Evolutionary conservation across 2,113 vertebrate species (phyloP).

Genomic region (Neogobius melanostomus): DNA sequence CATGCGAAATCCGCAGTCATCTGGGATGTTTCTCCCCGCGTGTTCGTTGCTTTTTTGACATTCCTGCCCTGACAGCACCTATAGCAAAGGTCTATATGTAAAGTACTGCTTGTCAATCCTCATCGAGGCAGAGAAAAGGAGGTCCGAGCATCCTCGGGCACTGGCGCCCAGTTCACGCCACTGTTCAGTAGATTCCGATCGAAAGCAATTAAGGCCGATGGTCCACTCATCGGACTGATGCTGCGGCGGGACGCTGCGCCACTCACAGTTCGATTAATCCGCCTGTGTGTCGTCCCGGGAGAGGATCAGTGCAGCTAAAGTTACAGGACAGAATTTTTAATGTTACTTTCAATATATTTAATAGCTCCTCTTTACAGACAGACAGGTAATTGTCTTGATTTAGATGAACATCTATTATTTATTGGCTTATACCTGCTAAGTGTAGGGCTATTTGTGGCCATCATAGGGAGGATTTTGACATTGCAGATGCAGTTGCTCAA

Average conservation of each 20-base stretch:
- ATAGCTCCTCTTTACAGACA: too few relatives aligned
- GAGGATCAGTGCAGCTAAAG: neutral
- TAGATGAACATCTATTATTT: too few relatives aligned
- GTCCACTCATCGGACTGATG: constrained; percentile 22
- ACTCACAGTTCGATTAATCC: constrained; percentile 58
- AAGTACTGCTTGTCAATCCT: neutral
- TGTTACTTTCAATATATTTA: neutral
- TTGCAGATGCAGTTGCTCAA: too few relatives aligned
- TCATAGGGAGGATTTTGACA: too few relatives aligned
- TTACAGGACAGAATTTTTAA: neutral
- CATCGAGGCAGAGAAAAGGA: neutral
- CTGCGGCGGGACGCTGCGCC: constrained; percentile 57
- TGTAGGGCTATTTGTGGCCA: too few relatives aligned
- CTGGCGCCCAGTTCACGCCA: neutral
- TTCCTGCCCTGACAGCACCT: constrained; percentile 10
- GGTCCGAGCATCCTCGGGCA: constrained; percentile 9
- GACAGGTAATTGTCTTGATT: too few relatives aligned
- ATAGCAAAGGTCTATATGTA: neutral
- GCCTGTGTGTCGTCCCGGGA: constrained; percentile 51
- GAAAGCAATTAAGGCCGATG: constrained; percentile 32
- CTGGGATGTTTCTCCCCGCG: constrained; percentile 19
- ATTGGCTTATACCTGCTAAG: too few relatives aligned
- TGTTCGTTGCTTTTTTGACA: constrained; percentile 12
- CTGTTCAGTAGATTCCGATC: constrained; percentile 8
- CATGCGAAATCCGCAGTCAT: constrained; percentile 63